Conservation (phyloP, 2,888 invertebrate species). For the Carcina quercana region DNA sequence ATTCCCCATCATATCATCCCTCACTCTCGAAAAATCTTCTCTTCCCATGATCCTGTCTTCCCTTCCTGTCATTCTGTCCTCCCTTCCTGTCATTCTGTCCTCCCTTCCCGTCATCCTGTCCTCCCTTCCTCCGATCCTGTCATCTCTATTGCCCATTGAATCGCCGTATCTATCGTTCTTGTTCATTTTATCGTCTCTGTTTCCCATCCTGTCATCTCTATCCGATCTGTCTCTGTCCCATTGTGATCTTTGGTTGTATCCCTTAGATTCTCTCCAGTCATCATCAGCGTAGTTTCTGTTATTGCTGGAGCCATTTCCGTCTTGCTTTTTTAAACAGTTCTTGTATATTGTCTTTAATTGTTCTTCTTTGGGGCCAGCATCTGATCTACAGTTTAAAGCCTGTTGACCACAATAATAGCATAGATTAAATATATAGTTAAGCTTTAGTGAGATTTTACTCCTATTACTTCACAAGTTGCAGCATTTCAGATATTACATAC, state of each 20-base stretch:
- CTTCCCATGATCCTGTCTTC: conserved; percentile 21
- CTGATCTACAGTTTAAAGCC: conserved; percentile 75
- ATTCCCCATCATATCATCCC: conserved; percentile 20
- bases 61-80: conserved; percentile 25
- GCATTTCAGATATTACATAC: no score
- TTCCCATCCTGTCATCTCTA: conserved; percentile 20
- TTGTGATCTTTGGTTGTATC: conserved; percentile 28
- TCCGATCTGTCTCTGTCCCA: conserved; percentile 28
- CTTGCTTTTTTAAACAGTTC: conserved; percentile 68
- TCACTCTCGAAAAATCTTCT: conserved; percentile 11
- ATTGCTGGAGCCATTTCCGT: conserved; percentile 35
- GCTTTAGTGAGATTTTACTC: no score
- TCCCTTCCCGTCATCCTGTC: conserved; percentile 23
- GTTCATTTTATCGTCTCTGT: conserved; percentile 17
- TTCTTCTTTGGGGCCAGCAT: conserved; percentile 73
- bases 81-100: conserved; percentile 16
- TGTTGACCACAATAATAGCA: conserved; percentile 17
- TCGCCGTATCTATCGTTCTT: conserved; percentile 25
- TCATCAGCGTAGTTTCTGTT: conserved; percentile 31
- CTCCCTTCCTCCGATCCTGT: conserved; percentile 22
- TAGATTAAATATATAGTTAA: neutral
- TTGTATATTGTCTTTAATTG: conserved; percentile 74
- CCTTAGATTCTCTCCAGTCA: conserved; percentile 38
- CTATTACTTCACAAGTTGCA: no score
- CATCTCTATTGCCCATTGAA: conserved; percentile 22